These are phyloP conservation scores for Drosophila rellima DNA, from an alignment of 2,888 invertebrate genomes.

Conservation along the genomic window DNA sequence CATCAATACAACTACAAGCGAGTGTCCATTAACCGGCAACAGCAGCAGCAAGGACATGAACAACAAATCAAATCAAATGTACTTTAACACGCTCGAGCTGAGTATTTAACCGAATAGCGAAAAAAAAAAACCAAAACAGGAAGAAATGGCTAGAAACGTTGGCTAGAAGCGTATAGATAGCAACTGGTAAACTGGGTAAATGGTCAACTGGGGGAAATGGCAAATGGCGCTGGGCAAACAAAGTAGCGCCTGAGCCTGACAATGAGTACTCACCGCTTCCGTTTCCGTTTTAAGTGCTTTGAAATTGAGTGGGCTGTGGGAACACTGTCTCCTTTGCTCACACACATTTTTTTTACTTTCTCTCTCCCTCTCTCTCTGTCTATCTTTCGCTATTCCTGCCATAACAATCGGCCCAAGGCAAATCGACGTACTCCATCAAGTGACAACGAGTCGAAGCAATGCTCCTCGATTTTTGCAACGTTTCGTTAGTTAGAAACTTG, in stretches of 20 bases:
- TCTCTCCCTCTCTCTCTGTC: background rate
- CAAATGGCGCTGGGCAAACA: conserved; percentile 63
- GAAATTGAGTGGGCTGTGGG: conserved; percentile 50
- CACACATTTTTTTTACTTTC: background rate
- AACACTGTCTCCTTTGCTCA: background rate
- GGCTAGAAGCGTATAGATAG: conserved; percentile 40
- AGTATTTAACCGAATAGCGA: conserved; percentile 73
- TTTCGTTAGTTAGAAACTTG: conserved; percentile 54
- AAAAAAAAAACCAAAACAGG: conserved; percentile 22
- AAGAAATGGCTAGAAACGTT: conserved; percentile 11
- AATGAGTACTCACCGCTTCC: conserved; percentile 76
- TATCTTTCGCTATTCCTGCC: conserved; percentile 13
- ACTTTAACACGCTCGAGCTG: conserved; percentile 74
- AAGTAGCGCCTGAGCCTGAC: conserved; percentile 70
- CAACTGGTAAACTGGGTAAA: conserved; percentile 39
- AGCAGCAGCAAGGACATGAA: conserved; percentile 56
- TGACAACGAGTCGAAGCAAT: conserved; percentile 42
- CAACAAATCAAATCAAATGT: conserved; percentile 81
- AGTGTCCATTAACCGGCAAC: conserved; percentile 70
- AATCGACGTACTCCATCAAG: conserved; percentile 62
- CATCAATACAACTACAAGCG: conserved; percentile 56
- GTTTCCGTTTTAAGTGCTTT: conserved; percentile 72
- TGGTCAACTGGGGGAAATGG: conserved; percentile 38
- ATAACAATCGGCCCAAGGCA: conserved; percentile 42
- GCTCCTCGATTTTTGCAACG: conserved; percentile 22